Evolutionary conservation across 2,113 vertebrate genomes (phyloP), one percentile per base, ranked within the genome.

Genomic region (Hyaena hyaena): DNA sequence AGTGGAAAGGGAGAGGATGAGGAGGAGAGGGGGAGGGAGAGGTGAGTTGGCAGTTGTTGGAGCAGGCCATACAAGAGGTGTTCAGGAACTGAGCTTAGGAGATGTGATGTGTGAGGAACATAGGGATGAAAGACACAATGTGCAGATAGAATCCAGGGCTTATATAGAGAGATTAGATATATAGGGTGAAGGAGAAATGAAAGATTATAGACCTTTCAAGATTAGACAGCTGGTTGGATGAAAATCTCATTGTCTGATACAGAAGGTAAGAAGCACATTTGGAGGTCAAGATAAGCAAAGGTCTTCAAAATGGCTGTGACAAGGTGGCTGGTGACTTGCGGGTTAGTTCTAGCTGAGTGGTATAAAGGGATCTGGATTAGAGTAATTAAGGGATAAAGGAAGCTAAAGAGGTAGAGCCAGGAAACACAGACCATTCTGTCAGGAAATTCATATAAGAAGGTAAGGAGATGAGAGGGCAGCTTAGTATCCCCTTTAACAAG

Each of bases 41-140:
- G 39, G 39, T 82, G 92, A 91, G 45, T 48, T 39, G 39, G 43
- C 28, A 7, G n/a, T 35, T 68, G 33, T 2, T 58, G 77, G 63
- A 33, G 17, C 50, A 65, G 66, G 55, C 43, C 77, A 68, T 73
- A 8, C 26, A 69, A 77, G 39, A 93, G 24, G 9, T 9, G 2
- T 16, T 79, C 50, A 68, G 90, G 48, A 24, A 24, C 14, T 66
- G 77, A 93, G 48, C n/a, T 45, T 23, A 55, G 76, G 71, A 3
- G 65, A 7, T 14, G 2, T 5, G 0, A 9, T 16, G 1, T 5
- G 0, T 31, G 33, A 45, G 15, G 33, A 50, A 43, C 4, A 8
- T 24, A 28, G 11, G 35, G 28, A 68, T 58, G 15, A 8, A 31
- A 63, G n/a, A 97, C 39, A 63, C 19, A 55, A 24, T 76, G 43